Base-by-base conservation (phyloP, 2,888 invertebrate species). In the Corbicula japonica region DNA sequence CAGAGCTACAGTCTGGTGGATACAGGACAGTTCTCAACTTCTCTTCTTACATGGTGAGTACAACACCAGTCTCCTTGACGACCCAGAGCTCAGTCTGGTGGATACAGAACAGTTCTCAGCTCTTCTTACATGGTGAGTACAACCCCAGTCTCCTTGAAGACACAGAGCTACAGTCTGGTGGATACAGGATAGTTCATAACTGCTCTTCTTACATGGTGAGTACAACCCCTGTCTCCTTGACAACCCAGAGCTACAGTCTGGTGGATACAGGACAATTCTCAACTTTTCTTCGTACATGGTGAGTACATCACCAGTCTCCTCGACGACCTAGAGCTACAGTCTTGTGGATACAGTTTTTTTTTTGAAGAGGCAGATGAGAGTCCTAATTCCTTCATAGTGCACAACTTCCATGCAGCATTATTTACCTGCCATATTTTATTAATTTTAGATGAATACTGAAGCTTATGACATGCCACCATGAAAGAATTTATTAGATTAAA, bases 1-100 rank as follows among this genome's bases (percentile, higher is more conserved):
- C 98, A 0, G 94, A 94, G 84, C 85, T 94, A 69, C 93, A 93
- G 76, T 93, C 94, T 56, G 94, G 94, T 28, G 94, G 94, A 72
- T 94, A 94, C 84, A 91, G 94, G 62, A 95, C 94, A 28, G 91
- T 94, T 28, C 91, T 95, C 54, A 93, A 93, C 26, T 94, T 94
- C 84, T 90, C 94, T 10, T 94, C 94, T 6, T 94, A 94, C 83
- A 91, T 94, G 90, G 94, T 94, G 83, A 84, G 91, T 86, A 28
- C 92, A 96, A 97, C 88, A 97, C 98, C 0, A 97, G 97, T 93
- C 95, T 98, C 69, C 94, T 99, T n/a, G 99, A 99, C 93, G 98
- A 99, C 94, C 98, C 98, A 0, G 94, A 94, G 84, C 85, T 94
- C 92, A 93, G 75, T 93, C 94, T 52, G 94, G 94, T 21, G 94